These are phyloP conservation scores for Heterocephalus glaber DNA, from an alignment of 2,113 vertebrate species.

Conservation along the genomic window DNA sequence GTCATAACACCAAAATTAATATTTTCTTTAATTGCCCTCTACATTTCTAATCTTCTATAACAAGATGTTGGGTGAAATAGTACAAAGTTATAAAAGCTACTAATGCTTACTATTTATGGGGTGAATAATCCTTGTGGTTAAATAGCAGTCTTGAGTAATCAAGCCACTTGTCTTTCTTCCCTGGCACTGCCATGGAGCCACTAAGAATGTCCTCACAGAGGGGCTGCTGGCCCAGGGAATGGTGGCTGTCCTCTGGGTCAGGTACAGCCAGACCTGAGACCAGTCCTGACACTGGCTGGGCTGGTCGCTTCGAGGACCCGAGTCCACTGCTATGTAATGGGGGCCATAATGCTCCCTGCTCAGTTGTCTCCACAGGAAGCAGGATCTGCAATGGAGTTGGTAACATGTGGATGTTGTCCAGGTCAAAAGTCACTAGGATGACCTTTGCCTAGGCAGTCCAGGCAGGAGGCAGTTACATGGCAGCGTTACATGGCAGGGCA, in stretches of 20 bases:
- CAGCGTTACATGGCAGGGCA: rapidly evolving
- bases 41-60: background rate
- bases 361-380: background rate
- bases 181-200: background rate
- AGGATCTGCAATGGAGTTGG: background rate
- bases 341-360: no score
- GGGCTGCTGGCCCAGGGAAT: background rate
- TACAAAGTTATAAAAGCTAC: background rate
- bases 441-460: rapidly evolving
- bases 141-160: background rate
- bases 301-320: background rate
- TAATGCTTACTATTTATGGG: no score
- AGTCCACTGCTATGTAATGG: background rate
- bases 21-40: conserved; percentile 6
- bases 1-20: background rate
- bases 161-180: background rate
- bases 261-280: rapidly evolving
- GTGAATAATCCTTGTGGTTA: background rate
- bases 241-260: background rate
- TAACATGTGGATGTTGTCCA: background rate
- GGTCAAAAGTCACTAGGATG: background rate
- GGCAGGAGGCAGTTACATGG: background rate
- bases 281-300: rapidly evolving
- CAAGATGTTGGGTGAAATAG: background rate
- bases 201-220: background rate